These are phyloP conservation scores for Diploscapter pachys DNA, from an alignment of 1,140 invertebrate species.

Conservation along the genomic window DNA sequence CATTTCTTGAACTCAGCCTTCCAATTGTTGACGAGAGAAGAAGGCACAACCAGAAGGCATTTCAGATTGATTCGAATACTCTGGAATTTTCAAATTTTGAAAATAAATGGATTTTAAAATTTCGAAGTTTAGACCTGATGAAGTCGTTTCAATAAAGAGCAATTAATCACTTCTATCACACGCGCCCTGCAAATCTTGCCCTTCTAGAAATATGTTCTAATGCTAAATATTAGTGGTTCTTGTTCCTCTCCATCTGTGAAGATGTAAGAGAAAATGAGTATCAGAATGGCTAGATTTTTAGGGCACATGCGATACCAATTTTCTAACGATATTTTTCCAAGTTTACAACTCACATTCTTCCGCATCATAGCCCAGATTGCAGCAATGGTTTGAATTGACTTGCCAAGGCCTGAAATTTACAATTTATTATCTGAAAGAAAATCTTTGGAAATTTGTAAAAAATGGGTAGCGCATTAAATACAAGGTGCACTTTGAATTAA, in stretches of 20 bases:
- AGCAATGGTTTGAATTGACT: conserved; percentile 32
- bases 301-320: not conserved
- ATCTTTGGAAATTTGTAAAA: too few species aligned
- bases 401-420: conserved; percentile 7
- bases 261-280: not conserved
- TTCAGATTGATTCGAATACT: not conserved
- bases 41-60: conserved; percentile 28
- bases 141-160: too few species aligned
- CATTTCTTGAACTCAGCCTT: conserved; percentile 32
- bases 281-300: not conserved
- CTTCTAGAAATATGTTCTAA: too few species aligned
- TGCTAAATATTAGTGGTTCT: too few species aligned
- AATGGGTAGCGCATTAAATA: too few species aligned
- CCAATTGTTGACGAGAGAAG: conserved; percentile 32
- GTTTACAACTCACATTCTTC: conserved; percentile 4
- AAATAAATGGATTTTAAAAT: too few species aligned
- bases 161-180: too few species aligned
- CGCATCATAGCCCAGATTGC: conserved; percentile 24
- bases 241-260: not conserved
- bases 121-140: too few species aligned
- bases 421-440: too few species aligned
- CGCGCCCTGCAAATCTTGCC: too few species aligned
- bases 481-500: too few species aligned
- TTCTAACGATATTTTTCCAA: too few species aligned
- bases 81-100: not conserved